Conservation (phyloP, 2,797 vertebrate genomes). For the Novumbra hubbsi region DNA sequence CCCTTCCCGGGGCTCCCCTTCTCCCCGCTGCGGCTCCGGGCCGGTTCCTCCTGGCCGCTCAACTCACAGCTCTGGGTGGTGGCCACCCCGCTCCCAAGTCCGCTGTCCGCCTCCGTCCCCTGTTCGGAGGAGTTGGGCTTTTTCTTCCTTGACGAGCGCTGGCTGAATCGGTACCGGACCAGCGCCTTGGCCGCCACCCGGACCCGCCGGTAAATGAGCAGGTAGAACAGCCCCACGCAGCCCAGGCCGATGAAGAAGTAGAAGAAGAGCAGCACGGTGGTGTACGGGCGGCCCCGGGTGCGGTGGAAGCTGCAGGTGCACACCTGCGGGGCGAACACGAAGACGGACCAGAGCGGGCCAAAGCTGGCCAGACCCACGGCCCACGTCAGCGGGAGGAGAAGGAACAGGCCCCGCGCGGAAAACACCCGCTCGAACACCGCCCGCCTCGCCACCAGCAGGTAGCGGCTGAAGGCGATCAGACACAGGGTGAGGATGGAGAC, state of each 20-base stretch:
- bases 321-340: conserved; percentile 79
- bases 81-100: conserved; percentile 50
- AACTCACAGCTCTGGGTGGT: conserved; percentile 60
- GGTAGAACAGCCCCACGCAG: conserved; percentile 82
- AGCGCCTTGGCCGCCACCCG: conserved; percentile 69
- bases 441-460: conserved; percentile 80
- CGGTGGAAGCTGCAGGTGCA: conserved; percentile 92
- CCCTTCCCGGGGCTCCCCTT: conserved; percentile 15
- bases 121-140: conserved; percentile 46
- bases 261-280: conserved; percentile 80
- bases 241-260: conserved; percentile 83
- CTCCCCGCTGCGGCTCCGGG: conserved; percentile 13
- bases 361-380: conserved; percentile 79
- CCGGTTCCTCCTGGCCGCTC: conserved; percentile 49
- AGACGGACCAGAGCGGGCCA: conserved; percentile 80
- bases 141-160: conserved; percentile 63
- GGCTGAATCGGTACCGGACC: conserved; percentile 74
- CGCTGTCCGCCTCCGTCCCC: conserved; percentile 65
- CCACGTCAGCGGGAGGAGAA: conserved; percentile 71
- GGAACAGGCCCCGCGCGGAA: conserved; percentile 59
- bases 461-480: conserved; percentile 80
- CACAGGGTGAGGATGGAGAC: conserved; percentile 88
- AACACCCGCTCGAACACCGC: conserved; percentile 76
- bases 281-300: conserved; percentile 77
- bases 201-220: conserved; percentile 83